A percentile compares a stretch with the other conserved stretches of the same genome.
phyloP scores from a whole-genome alignment of 2,113 vertebrate genomes.

The Nycticebus coucang region DNA sequence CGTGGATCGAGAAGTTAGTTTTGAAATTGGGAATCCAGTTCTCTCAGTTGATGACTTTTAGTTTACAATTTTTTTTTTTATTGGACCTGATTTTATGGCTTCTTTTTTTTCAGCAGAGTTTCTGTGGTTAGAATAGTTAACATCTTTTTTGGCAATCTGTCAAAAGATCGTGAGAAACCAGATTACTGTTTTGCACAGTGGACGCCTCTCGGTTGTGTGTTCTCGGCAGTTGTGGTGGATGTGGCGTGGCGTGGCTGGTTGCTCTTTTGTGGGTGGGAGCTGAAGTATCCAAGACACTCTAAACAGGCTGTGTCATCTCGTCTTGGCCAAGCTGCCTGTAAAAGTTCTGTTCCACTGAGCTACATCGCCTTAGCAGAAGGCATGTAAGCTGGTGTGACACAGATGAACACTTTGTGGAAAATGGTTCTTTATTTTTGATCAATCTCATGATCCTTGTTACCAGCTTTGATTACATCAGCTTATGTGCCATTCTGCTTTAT shows the following conservation, averaged over 20 bases:
- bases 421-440: constrained; percentile 78
- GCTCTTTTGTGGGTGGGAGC: constrained; percentile 35
- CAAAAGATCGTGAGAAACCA: constrained; percentile 48
- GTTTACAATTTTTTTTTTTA: background rate
- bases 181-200: constrained; percentile 20
- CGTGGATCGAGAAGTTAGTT: constrained; percentile 38
- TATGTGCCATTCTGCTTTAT: constrained; percentile 74
- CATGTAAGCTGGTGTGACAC: constrained; percentile 55
- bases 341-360: constrained; percentile 43
- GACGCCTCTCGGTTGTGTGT: background rate
- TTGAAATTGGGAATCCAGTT: constrained; percentile 19
- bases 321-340: background rate
- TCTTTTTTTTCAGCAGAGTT: constrained; percentile 52
- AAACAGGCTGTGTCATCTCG: constrained; percentile 41
- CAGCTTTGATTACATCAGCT: constrained; percentile 84
- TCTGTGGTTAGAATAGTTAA: constrained; percentile 63
- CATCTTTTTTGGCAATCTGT: constrained; percentile 64
- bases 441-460: constrained; percentile 80
- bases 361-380: background rate
- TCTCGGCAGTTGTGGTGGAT: constrained; percentile 45
- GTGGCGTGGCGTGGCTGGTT: rapidly evolving
- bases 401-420: constrained; percentile 66
- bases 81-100: background rate
- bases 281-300: background rate
- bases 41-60: background rate